Evolutionary conservation across 1,140 invertebrate species (phyloP), one percentile per base, ranked within the genome.

Genomic region (Sarcophaga peregrina): DNA sequence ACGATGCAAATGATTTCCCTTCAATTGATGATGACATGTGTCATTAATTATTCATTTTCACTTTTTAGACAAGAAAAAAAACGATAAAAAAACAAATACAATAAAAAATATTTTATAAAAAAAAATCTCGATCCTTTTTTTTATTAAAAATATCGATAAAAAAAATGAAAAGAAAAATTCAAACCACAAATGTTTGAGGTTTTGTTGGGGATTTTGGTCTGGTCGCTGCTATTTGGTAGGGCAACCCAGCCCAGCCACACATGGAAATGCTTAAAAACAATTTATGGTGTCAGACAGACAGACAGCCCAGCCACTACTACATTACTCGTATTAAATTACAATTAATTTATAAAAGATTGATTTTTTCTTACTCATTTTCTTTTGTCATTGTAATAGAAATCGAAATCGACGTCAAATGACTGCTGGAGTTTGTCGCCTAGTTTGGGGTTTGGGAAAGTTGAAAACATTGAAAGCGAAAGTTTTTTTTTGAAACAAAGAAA

Each of bases 31-130:
- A 78, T 78, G 75, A 78, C 75, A 78, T 78, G 75, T 78, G 75
- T 78, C 75, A 78, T 78, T 78, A 78, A 78, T 78, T 78, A 78
- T 78, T 78, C 50, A 50, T 78, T 78, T 78, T 78, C 75, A 68
- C 62, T 68, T 68, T 68, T 20, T 13, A 58, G n/a, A 58, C n/a
- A 58, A 58, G n/a, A 11, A 11, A 58, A 58, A 58, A 58, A 58
- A 15, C 11, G n/a, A 58, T 15, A 58, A 58, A 25, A 68, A 20
- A 68, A 68, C 0, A 68, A 68, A 68, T 37, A 37, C 25, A 37
- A 37, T 4, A 37, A 37, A 37, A 37, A 37, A 37, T 2, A 37
- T 1, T 37, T 37, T 37, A n/a, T n/a, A n/a, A 2, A 37, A 37
- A 37, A 37, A 37, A 37, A 37, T 37, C 25, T 37, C 25, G 4